These are phyloP conservation scores for Corvus cornix DNA, from an alignment of 2,113 vertebrate genomes.

Conservation along the genomic window DNA sequence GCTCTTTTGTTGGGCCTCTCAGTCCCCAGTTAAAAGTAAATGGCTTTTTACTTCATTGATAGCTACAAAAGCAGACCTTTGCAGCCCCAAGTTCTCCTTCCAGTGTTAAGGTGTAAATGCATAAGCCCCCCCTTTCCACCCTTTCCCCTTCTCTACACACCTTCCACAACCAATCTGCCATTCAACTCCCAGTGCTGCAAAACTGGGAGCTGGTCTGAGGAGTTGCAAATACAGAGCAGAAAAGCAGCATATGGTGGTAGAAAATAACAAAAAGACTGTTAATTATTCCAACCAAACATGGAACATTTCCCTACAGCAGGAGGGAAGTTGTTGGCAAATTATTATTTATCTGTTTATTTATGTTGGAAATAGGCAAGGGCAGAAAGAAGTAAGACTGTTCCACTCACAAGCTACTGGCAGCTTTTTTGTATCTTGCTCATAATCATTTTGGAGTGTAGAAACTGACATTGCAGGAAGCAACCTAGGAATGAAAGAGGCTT, in stretches of 20 bases:
- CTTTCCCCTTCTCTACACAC: background rate
- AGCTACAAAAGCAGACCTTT: background rate
- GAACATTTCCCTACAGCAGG: background rate
- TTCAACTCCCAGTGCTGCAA: background rate
- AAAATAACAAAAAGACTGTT: conserved; percentile 15
- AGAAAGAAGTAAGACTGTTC: background rate
- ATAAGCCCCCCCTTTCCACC: accelerated
- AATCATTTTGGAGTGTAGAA: background rate
- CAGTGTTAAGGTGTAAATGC: background rate
- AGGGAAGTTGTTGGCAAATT: background rate
- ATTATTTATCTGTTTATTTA: conserved; percentile 40
- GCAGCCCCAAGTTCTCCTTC: background rate
- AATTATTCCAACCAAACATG: conserved; percentile 12
- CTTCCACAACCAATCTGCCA: background rate
- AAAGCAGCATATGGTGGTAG: conserved; percentile 4
- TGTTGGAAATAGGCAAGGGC: background rate
- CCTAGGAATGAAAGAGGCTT: background rate
- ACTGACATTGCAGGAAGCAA: background rate
- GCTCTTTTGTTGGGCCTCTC: background rate
- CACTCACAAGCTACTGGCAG: background rate
- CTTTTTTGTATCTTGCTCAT: background rate
- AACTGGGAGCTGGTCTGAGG: background rate
- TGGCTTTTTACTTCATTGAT: background rate
- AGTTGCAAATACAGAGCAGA: background rate
- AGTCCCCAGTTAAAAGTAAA: background rate